phyloP scores from a whole-genome alignment of 1,140 invertebrate genomes.

The Chironomus tepperi region DNA sequence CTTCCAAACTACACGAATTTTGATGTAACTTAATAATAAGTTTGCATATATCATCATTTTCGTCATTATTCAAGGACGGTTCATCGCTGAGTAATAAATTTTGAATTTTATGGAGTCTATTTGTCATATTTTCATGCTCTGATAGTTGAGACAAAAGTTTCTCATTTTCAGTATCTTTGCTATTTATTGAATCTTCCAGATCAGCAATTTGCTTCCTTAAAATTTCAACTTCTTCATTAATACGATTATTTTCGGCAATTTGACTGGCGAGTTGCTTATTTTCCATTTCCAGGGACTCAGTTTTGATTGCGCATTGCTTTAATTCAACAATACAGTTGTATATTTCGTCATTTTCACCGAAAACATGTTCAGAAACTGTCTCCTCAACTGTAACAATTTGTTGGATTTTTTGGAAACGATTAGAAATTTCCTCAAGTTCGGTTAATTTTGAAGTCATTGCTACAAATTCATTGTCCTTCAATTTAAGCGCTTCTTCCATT shows the following conservation, averaged over 20 bases:
- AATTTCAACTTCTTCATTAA: neutral
- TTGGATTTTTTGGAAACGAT: neutral
- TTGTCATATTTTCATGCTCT: neutral
- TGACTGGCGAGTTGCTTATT: neutral
- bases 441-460: conserved; percentile 17
- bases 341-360: neutral
- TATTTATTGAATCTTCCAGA: conserved; percentile 29
- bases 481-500: neutral
- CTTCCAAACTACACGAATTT: no score
- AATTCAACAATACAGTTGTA: neutral
- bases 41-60: neutral
- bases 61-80: neutral
- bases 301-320: neutral
- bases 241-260: neutral
- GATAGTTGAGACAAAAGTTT: neutral
- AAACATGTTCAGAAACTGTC: neutral
- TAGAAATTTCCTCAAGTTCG: neutral
- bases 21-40: neutral
- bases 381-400: neutral
- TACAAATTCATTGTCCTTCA: neutral
- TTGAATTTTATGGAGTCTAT: neutral
- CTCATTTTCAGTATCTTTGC: conserved; percentile 29
- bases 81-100: neutral
- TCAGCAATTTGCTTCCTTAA: neutral
- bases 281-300: neutral